Evolutionary conservation across 2,113 vertebrate genomes (phyloP).

Genomic region (Elgaria multicarinata): DNA sequence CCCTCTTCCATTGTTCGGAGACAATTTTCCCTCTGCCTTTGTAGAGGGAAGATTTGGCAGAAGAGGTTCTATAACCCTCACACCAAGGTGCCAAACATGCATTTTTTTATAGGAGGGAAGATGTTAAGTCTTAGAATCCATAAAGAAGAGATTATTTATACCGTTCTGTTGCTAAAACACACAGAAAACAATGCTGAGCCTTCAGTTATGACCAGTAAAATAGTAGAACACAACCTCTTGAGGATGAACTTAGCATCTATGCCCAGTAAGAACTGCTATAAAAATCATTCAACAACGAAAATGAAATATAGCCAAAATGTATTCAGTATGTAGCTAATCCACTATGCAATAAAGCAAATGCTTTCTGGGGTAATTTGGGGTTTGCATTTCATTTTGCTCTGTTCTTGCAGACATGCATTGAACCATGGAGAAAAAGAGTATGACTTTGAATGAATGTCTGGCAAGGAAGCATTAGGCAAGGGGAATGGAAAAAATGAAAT

Average conservation of each 20-base stretch:
- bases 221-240: conserved; percentile 40
- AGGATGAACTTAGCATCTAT: conserved; percentile 25
- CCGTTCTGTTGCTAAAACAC: neutral
- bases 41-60: neutral
- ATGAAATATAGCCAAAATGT: conserved; percentile 48
- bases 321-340: conserved; percentile 17
- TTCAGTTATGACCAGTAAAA: conserved; percentile 13
- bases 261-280: conserved; percentile 37
- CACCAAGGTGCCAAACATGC: neutral
- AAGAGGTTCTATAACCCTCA: neutral
- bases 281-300: conserved; percentile 44
- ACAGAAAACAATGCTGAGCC: neutral
- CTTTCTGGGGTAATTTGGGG: conserved; percentile 31
- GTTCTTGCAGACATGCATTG: conserved; percentile 13
- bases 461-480: conserved; percentile 23
- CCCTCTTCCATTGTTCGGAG: too few relatives aligned
- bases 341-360: neutral
- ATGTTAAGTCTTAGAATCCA: neutral
- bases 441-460: neutral
- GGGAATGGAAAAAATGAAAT: conserved; percentile 20
- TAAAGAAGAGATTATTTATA: neutral
- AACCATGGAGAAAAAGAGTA: conserved; percentile 11
- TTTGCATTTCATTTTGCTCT: conserved; percentile 6
- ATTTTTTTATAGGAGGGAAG: too few relatives aligned
- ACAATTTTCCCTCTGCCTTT: neutral